These are phyloP conservation scores for Pammene fasciana DNA, from an alignment of 2,888 invertebrate species.

Conservation along the genomic window DNA sequence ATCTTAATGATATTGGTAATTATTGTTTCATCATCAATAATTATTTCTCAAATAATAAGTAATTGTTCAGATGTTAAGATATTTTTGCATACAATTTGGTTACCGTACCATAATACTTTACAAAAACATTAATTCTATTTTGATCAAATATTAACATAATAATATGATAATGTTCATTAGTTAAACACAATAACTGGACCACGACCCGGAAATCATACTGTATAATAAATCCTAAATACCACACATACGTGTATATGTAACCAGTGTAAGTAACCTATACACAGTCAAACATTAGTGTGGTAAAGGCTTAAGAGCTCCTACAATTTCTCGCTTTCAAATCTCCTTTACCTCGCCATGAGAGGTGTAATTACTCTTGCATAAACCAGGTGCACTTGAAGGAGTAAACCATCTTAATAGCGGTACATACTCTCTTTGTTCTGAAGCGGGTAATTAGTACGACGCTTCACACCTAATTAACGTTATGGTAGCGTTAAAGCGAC, in stretches of 20 bases:
- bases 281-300: neutral
- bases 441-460: constrained; percentile 59
- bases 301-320: constrained; percentile 8
- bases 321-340: constrained; percentile 13
- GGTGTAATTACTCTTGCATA: constrained; percentile 41
- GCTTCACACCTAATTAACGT: constrained; percentile 66
- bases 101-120: no score
- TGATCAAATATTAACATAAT: no score
- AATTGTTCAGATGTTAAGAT: no score
- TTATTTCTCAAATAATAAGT: no score
- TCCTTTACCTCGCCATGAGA: constrained; percentile 26
- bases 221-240: neutral
- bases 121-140: no score
- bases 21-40: no score
- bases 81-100: no score
- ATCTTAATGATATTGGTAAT: no score
- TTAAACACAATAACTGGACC: no score
- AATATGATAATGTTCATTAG: no score
- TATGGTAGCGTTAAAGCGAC: constrained; percentile 60
- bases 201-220: no score
- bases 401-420: constrained; percentile 53
- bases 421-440: constrained; percentile 57
- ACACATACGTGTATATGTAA: neutral
- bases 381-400: constrained; percentile 52
- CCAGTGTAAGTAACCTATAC: neutral